Evolutionary conservation across 2,888 invertebrate species (phyloP).

Genomic region (Smittia sp.): DNA sequence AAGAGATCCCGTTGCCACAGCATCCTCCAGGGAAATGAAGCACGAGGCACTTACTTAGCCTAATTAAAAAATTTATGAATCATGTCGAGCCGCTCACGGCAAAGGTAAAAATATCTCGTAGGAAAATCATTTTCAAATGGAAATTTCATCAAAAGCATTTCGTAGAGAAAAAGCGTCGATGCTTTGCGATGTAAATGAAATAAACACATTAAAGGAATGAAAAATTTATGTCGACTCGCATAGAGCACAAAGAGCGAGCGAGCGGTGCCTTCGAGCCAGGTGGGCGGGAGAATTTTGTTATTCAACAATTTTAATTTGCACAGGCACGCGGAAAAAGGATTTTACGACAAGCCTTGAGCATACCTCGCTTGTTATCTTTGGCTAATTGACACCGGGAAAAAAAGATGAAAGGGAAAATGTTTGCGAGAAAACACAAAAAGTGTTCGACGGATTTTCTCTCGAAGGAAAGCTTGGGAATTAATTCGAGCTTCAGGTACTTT

Average conservation of each 20-base stretch:
- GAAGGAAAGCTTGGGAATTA: conserved; percentile 5
- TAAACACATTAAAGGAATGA: conserved; percentile 37
- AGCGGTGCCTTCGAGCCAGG: background rate
- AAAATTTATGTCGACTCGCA: conserved; percentile 18
- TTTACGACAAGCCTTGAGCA: background rate
- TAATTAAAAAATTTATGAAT: conserved; percentile 33
- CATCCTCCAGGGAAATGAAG: conserved; percentile 8
- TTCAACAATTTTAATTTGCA: background rate
- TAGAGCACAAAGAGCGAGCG: background rate
- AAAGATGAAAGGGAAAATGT: conserved; percentile 29
- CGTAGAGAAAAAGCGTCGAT: background rate
- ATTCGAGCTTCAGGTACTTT: background rate
- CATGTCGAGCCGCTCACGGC: background rate
- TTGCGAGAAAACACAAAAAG: background rate
- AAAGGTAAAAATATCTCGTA: background rate
- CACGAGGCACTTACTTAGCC: conserved; percentile 14
- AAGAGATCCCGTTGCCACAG: background rate
- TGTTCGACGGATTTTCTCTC: background rate
- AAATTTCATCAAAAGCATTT: conserved; percentile 14
- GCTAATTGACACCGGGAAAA: conserved; percentile 34
- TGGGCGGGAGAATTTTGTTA: background rate
- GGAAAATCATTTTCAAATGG: conserved; percentile 25
- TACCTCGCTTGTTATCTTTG: background rate
- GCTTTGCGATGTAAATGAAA: conserved; percentile 41
- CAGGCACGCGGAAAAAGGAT: background rate